Percentiles rank a stretch among this genome's conserved stretches.
Conservation (phyloP, 2,113 vertebrate species). For the Hiodon alosoides region DNA sequence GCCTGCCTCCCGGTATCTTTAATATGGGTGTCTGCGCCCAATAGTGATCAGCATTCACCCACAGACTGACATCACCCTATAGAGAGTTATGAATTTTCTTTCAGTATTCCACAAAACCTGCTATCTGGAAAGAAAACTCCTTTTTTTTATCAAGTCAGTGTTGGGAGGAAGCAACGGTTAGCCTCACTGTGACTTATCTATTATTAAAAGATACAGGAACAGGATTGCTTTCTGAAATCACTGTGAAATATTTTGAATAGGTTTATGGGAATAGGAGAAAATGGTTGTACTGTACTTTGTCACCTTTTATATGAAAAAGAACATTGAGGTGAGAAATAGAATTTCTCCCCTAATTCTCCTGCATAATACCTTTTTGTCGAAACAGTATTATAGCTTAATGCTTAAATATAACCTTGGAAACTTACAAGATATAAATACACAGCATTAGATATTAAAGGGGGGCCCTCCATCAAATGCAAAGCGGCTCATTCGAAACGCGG, state of each 20-base stretch:
- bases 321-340: conserved; percentile 13
- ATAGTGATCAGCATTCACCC: neutral
- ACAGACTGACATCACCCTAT: conserved; percentile 10
- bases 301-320: conserved; percentile 20
- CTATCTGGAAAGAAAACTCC: conserved; percentile 11
- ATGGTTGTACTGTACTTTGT: conserved; percentile 7
- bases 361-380: conserved; percentile 22
- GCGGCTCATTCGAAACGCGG: conserved; percentile 44
- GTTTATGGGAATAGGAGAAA: conserved; percentile 9
- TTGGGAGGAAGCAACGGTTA: conserved; percentile 3
- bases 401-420: conserved; percentile 49
- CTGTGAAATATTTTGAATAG: conserved; percentile 22
- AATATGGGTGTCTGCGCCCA: conserved; percentile 10
- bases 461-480: conserved; percentile 44
- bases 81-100: conserved; percentile 15
- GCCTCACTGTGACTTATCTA: conserved; percentile 20
- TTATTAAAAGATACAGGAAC: conserved; percentile 24
- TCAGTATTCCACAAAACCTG: conserved; percentile 8
- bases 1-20: conserved; percentile 10
- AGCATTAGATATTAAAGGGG: conserved; percentile 58
- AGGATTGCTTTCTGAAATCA: conserved; percentile 10
- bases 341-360: conserved; percentile 17
- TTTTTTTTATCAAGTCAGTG: conserved; percentile 6
- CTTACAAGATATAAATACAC: conserved; percentile 45
- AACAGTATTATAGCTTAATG: conserved; percentile 39